Conservation (phyloP, 2,797 vertebrate species). For the Sebastes taczanowskii region DNA sequence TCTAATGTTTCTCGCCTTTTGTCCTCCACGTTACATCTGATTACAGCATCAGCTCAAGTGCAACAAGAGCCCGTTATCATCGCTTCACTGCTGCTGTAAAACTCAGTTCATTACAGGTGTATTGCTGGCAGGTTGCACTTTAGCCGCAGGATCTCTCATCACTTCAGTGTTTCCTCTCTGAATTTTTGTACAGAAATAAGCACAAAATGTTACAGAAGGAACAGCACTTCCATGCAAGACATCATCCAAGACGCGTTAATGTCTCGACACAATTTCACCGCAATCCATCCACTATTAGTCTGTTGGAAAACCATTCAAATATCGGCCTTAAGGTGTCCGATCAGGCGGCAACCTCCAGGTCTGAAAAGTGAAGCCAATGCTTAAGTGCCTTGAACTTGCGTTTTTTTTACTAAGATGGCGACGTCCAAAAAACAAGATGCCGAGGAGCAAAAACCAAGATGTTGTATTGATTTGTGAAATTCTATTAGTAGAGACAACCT, state of each 20-base stretch:
- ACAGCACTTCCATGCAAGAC: not conserved
- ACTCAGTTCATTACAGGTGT: not conserved
- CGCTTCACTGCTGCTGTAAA: not conserved
- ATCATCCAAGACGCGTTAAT: not conserved
- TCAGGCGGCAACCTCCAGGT: no score
- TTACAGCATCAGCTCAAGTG: constrained; percentile 38
- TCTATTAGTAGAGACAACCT: no score
- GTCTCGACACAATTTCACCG: not conserved
- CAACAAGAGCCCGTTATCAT: not conserved
- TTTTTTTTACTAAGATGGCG: no score
- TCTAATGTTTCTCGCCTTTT: not conserved
- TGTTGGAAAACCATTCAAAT: no score
- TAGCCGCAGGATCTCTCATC: not conserved
- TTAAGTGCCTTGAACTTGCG: no score
- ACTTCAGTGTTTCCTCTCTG: constrained; percentile 3
- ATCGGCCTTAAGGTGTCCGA: not conserved
- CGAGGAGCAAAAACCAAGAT: no score
- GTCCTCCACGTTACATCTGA: constrained; percentile 38
- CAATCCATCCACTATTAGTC: not conserved
- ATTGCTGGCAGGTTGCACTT: constrained; percentile 36
- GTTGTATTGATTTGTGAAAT: no score
- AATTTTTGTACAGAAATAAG: not conserved
- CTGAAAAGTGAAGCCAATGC: no score
- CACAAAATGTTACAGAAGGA: not conserved
- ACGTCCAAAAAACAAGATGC: no score